phyloP scores from a whole-genome alignment of 2,797 vertebrate genomes.

The Poeciliopsis turneri region DNA sequence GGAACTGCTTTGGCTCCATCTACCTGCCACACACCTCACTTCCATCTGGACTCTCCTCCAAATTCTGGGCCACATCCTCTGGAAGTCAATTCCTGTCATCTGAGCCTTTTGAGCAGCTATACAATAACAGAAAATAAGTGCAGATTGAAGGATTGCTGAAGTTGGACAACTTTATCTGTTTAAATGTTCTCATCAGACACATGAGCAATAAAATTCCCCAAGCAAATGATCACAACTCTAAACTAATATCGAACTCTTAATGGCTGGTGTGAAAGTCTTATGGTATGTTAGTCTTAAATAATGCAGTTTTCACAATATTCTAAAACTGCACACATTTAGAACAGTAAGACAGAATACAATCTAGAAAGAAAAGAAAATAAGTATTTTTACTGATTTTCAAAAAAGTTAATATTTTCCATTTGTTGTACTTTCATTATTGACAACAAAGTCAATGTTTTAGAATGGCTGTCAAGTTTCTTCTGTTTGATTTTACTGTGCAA shows the following conservation, averaged over 20 bases:
- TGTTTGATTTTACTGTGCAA: no score
- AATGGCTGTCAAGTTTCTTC: background rate
- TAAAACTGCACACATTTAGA: background rate
- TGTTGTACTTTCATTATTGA: background rate
- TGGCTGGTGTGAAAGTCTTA: background rate
- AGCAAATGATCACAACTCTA: background rate
- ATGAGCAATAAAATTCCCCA: background rate
- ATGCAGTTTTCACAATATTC: background rate
- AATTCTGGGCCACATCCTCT: background rate
- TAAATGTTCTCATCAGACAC: background rate
- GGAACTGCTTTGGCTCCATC: conserved; percentile 22
- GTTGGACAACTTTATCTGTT: background rate
- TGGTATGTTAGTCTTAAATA: background rate
- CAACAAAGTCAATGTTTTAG: background rate
- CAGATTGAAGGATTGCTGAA: background rate
- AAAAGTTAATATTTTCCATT: background rate
- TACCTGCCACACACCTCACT: conserved; percentile 26
- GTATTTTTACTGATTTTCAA: no score
- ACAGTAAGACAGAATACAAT: background rate
- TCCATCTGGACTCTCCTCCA: background rate
- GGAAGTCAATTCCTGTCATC: background rate
- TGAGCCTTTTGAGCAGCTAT: background rate
- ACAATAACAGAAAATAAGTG: background rate
- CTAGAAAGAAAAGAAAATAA: background rate
- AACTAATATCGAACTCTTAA: background rate